A percentile compares a stretch with the other conserved stretches of the same genome.
phyloP scores from a whole-genome alignment of 2,113 vertebrate species.

The Melanerpes formicivorus region DNA sequence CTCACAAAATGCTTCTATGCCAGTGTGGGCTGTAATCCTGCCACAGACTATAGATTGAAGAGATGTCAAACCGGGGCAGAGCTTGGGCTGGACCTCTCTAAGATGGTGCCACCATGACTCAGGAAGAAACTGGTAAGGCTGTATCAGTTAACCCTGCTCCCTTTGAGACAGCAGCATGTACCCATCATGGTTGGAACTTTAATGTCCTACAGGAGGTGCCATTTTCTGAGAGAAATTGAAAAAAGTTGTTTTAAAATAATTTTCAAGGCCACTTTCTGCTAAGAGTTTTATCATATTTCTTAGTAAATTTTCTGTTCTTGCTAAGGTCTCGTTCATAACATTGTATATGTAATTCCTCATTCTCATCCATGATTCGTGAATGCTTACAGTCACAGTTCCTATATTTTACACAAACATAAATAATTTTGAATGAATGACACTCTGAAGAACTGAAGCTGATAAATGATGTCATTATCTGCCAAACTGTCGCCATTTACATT shows the following conservation, averaged over 20 bases:
- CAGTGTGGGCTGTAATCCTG: not conserved
- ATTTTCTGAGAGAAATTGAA: not conserved
- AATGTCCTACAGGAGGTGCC: not conserved
- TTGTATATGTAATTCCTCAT: not conserved
- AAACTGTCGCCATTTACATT: not conserved
- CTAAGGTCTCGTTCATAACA: not conserved
- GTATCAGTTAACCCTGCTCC: not conserved
- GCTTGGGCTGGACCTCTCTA: not conserved
- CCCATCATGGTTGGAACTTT: not conserved
- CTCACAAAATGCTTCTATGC: not conserved
- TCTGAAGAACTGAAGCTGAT: not conserved
- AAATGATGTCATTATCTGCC: constrained; percentile 1
- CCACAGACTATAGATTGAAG: not conserved
- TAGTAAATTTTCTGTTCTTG: not conserved
- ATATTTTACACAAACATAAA: not conserved
- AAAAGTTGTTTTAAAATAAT: not conserved
- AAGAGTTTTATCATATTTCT: not conserved
- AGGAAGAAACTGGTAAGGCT: not conserved
- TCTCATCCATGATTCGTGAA: not conserved
- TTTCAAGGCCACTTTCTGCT: not conserved
- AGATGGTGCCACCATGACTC: not conserved
- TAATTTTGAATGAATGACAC: not conserved
- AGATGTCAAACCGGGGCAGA: not conserved
- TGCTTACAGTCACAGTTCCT: not conserved
- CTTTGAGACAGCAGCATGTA: not conserved